Conservation (phyloP, 2,797 vertebrate genomes). For the Siniperca scherzeri region DNA sequence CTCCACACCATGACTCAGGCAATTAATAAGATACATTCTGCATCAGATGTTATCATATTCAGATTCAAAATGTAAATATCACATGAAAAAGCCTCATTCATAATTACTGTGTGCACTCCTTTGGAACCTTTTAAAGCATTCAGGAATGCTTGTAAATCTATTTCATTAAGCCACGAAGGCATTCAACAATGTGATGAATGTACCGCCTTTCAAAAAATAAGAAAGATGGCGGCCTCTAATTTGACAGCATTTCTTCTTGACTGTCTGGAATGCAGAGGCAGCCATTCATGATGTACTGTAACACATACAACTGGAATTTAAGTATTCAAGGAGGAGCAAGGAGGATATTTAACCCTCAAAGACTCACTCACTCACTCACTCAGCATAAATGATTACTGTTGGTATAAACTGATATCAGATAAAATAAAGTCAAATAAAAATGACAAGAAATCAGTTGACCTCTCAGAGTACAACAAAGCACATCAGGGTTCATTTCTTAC, state of each 20-base stretch:
- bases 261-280: slow-evolving; percentile 27
- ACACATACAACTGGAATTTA: slow-evolving; percentile 25
- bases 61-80: not conserved
- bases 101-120: not conserved
- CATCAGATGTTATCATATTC: not conserved
- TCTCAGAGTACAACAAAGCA: not conserved
- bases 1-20: not conserved
- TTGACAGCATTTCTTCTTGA: slow-evolving; percentile 7
- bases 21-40: not conserved
- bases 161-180: not conserved
- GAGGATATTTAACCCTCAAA: slow-evolving; percentile 3
- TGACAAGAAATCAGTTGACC: not conserved
- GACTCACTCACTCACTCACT: not conserved
- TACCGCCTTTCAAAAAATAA: not conserved
- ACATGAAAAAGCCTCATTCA: not conserved
- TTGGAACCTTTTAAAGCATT: not conserved
- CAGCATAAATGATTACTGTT: not conserved
- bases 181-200: not conserved
- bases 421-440: not conserved
- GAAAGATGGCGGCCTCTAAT: slow-evolving; percentile 17
- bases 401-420: not conserved
- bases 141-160: not conserved
- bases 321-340: not conserved
- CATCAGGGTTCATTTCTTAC: too few relatives aligned
- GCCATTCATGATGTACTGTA: not conserved